Base-by-base conservation (phyloP, 2,113 vertebrate genomes). In the Maccullochella peelii region DNA sequence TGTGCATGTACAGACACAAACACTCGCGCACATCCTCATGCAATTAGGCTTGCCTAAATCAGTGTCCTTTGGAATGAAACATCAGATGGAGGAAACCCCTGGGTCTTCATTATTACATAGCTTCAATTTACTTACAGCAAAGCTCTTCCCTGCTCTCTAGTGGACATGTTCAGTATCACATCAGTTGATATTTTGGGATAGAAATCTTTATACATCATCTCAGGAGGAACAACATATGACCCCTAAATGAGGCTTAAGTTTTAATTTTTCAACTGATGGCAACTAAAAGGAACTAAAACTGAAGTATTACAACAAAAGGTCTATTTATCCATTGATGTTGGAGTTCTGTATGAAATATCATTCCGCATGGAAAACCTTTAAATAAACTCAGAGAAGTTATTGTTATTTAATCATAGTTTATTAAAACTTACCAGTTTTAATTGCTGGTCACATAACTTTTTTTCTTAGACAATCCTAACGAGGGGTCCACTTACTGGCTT, bases 71-170 rank as follows among this genome's bases (percentile, higher is more conserved):
- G 38, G 33, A 62, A 76, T 44, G 38, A 83, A 73, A 33, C 3
- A 27, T 38, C 4, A 58, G 16, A 50, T 40, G 25, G 40, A 70
- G 30, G 68, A 78, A 77, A 66, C 18, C 16, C 44, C 27, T 54
- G 12, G 38, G 10, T 36, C 65, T 66, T 85, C 47, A 73, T 73
- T 84, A 68, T 40, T 76, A 15, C 9, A 30, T 11, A 58, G 40
- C 36, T 76, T 59, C 20, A 73, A 40, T 77, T 65, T 57, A 8
- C 30, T 49, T 52, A 55, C 23, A 75, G 16, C 15, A 33, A 68
- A 75, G 81, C 21, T 73, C 55, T 72, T 27, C 57, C 1, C 77
- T 81, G 79, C 82, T 23, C 77, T 77, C 85, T 74, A 54, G 79
- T 80, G 85, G 66, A 38, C 40, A 59, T 2, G 1, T 42, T 52